These are phyloP conservation scores for Cheilosia vulpina DNA, from an alignment of 2,888 invertebrate genomes.

Conservation along the genomic window DNA sequence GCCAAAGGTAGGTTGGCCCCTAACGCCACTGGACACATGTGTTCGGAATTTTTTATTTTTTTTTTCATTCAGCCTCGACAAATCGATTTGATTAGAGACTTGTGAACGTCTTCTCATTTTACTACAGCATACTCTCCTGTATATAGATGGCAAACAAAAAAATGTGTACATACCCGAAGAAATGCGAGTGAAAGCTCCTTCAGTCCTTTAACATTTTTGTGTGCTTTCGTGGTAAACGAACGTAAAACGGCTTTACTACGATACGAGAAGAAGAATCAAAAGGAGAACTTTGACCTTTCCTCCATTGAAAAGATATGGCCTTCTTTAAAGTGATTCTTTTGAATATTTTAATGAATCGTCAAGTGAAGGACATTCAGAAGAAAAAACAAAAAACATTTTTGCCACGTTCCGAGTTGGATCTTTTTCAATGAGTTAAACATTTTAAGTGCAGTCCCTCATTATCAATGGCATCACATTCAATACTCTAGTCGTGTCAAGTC, in stretches of 20 bases:
- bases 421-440: too few relatives aligned
- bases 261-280: background rate
- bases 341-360: background rate
- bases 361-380: constrained; percentile 1
- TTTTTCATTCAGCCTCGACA: constrained; percentile 47
- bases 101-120: constrained; percentile 31
- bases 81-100: constrained; percentile 32
- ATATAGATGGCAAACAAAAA: constrained; percentile 16
- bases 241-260: constrained; percentile 58
- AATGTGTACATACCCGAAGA: constrained; percentile 2
- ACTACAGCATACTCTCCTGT: constrained; percentile 32
- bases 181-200: constrained; percentile 61
- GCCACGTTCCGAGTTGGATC: background rate
- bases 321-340: constrained; percentile 10
- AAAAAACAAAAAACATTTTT: background rate
- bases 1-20: constrained; percentile 54
- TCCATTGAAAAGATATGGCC: constrained; percentile 48
- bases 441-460: too few relatives aligned
- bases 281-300: constrained; percentile 63
- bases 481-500: too few relatives aligned
- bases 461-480: too few relatives aligned
- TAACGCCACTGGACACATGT: too few relatives aligned
- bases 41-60: too few relatives aligned
- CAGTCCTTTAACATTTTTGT: constrained; percentile 59
- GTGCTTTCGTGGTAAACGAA: constrained; percentile 55